Conservation (phyloP, 2,888 invertebrate species). For the Apamea sordens region DNA sequence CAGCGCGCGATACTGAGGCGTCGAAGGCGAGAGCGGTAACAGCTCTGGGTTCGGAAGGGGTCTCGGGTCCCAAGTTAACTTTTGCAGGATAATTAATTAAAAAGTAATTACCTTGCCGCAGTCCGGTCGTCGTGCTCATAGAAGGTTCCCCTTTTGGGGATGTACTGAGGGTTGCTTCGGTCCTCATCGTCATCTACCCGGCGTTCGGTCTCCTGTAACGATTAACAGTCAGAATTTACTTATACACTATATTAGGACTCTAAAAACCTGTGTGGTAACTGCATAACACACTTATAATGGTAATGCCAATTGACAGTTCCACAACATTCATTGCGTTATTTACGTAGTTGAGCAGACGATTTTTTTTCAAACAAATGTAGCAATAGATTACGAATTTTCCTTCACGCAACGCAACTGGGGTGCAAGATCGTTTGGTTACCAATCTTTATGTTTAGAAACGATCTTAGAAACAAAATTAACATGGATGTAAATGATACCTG, state of each 20-base stretch:
- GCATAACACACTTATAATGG: background rate
- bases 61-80: background rate
- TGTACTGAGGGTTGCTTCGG: slow-evolving; percentile 98
- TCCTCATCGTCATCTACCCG: slow-evolving; percentile 98
- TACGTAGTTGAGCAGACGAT: background rate
- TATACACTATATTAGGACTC: background rate
- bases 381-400: background rate
- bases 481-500: background rate
- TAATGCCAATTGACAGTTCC: background rate
- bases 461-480: background rate
- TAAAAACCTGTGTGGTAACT: background rate
- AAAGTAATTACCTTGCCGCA: slow-evolving; percentile 90
- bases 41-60: background rate
- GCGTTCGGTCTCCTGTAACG: slow-evolving; percentile 91
- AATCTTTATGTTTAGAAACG: background rate
- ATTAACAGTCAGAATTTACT: background rate
- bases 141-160: slow-evolving; percentile 98
- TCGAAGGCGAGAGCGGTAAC: background rate
- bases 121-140: slow-evolving; percentile 99
- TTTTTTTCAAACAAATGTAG: background rate
- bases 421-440: background rate
- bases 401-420: background rate
- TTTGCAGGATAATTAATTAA: background rate
- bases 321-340: background rate
- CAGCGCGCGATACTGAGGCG: background rate